Base-by-base conservation (phyloP, 2,113 vertebrate species). In the Oreocharis arfaki region DNA sequence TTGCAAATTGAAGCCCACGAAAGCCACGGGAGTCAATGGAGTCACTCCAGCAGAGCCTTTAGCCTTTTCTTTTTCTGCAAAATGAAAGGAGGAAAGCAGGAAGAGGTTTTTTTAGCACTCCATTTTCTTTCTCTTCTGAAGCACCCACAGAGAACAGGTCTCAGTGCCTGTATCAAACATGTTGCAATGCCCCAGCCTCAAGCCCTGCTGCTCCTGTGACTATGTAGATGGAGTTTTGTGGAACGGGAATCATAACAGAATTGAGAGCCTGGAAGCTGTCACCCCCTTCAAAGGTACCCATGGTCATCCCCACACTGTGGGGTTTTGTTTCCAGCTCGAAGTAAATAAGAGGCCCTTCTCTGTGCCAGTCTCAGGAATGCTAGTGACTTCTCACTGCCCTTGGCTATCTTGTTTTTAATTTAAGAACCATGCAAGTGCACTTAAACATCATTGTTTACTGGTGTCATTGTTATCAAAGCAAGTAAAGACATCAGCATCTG, bases 361-460 rank as follows among this genome's bases (percentile, higher is more conserved):
- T 24, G 55, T 84, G 92, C 94, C 96, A 85, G 79, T 90, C 92
- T 83, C 87, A 81, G 94, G 73, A 89, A 89, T 28, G 77, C 89
- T 89, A 71, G 90, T 69, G 96, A 96, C 96, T 97, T 84, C 92
- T 87, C 93, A 52, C 93, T 93, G 96, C 96, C 96, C 90, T 95
- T 91, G 96, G 97, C 95, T 96, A 96, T 91, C 97, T 96, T 96
- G 97, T 95, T 96, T 97, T 97, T 97, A 95, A 96, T 97, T 96
- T 96, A 96, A 97, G 92, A 97, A 96, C 93, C 90, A 82, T 93
- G 94, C 94, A 96, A 97, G 79, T 87, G 93, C 92, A 87, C 93
- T 96, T 96, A 90, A 96, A 91, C 70, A 87, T 96, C 96, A 96
- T 97, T 97, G 96, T 97, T 97, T 97, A 90, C 96, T 79, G 89